Base-by-base conservation (phyloP, 2,888 invertebrate species). In the Drosophila ezoana region DNA sequence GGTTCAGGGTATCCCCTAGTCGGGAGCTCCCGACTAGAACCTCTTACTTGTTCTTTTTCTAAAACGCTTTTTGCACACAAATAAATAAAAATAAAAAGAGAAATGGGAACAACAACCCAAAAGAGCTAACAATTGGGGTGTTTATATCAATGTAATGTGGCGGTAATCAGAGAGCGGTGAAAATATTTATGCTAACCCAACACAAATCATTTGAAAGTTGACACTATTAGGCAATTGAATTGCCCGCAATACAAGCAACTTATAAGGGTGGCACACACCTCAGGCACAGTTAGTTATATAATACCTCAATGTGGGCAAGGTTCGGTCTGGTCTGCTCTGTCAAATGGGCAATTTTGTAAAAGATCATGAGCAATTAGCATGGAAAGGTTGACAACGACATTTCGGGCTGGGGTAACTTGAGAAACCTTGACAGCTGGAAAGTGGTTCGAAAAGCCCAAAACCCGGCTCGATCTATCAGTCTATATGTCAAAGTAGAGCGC, bases 151-250 rank as follows among this genome's bases (percentile, higher is more conserved):
- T 79, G 57, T 70, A 87, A 72, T 72, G 69, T 66, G 75, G 51
- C 68, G 68, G 86, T 87, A 85, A 83, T 79, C 76, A 81, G 79
- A 81, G 82, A 73, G 65, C 67, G 70, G 69, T 68, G 53, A 67
- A 66, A 79, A 72, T 73, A 80, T 81, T 78, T 65, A 70, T 62
- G 61, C 48, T 72, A 65, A 59, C 76, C 67, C 62, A 76, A 49
- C 62, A 72, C 81, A 82, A 82, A 79, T 76, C 70, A 81, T 82
- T 79, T 87, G 88, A 80, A 86, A 87, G 83, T 82, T 86, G 86
- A 87, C 81, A 85, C 87, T 81, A 71, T 72, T 63, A 72, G 63
- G 66, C 77, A 83, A 86, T 81, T 74, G 54, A 76, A 62, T 67
- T 65, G 65, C 6, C 35, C 45, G 58, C 16, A 45, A 14, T 37